These are phyloP conservation scores for Glaucidium brasilianum DNA, from an alignment of 2,113 vertebrate species.

Conservation along the genomic window DNA sequence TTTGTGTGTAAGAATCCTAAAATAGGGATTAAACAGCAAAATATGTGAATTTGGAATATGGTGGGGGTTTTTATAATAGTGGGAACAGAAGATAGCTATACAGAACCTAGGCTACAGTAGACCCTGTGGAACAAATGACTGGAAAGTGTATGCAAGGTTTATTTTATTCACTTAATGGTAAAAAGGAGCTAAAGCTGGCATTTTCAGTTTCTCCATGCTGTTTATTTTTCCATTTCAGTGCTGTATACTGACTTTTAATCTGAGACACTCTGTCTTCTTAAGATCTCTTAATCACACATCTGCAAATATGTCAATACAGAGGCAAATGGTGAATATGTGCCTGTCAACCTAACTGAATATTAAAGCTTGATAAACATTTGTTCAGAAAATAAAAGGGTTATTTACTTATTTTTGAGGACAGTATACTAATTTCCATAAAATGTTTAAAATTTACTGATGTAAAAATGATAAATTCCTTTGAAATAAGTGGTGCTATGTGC, in stretches of 20 bases:
- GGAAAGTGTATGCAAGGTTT: background rate
- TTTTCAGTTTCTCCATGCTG: background rate
- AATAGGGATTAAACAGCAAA: background rate
- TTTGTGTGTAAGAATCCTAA: background rate
- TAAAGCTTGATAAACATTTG: background rate
- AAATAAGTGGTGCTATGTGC: background rate
- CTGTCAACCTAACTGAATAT: background rate
- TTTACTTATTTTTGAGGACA: background rate
- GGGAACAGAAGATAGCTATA: background rate
- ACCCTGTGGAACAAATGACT: background rate
- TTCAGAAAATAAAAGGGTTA: background rate
- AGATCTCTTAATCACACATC: background rate
- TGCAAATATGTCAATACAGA: background rate
- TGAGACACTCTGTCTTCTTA: background rate
- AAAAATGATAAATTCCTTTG: background rate
- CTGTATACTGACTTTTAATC: background rate
- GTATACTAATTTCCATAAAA: background rate
- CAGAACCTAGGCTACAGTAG: background rate
- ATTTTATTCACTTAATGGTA: background rate
- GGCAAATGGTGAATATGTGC: background rate
- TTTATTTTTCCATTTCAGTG: background rate
- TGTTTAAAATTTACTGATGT: background rate
- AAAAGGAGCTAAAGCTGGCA: background rate
- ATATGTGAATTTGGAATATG: background rate
- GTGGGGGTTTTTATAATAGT: background rate